Evolutionary conservation across 2,797 vertebrate genomes (phyloP).

Genomic region (Ambastaia sidthimunki): DNA sequence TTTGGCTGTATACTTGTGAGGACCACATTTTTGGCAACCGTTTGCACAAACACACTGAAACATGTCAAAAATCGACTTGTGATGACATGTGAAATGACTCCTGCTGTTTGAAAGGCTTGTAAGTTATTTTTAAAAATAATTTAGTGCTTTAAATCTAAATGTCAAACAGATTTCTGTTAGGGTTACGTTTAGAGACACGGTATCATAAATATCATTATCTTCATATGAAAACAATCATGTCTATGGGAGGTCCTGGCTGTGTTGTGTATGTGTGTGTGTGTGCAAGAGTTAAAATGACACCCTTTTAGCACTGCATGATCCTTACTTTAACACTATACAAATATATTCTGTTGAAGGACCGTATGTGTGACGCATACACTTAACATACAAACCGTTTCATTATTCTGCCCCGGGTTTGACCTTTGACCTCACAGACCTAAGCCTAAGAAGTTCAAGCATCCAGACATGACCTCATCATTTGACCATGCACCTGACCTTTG

Average conservation of each 20-base stretch:
- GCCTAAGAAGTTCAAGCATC: conserved; percentile 38
- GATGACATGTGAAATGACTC: too few relatives aligned
- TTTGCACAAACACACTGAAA: neutral
- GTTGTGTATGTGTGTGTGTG: conserved; percentile 36
- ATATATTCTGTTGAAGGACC: conserved; percentile 40
- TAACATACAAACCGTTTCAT: conserved; percentile 7
- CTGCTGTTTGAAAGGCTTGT: too few relatives aligned
- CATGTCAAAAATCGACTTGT: too few relatives aligned
- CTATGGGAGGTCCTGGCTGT: neutral
- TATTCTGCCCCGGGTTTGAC: conserved; percentile 35
- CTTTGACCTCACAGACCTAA: conserved; percentile 47
- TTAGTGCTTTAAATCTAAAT: too few relatives aligned
- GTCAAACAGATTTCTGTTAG: too few relatives aligned
- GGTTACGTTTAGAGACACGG: neutral
- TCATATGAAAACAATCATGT: neutral
- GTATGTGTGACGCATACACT: conserved; percentile 38
- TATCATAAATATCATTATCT: neutral
- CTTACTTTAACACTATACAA: conserved; percentile 37
- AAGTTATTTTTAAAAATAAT: too few relatives aligned
- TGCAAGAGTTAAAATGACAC: conserved; percentile 23
- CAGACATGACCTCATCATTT: conserved; percentile 50
- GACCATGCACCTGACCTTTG: conserved; percentile 54
- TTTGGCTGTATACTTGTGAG: neutral
- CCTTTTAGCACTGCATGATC: conserved; percentile 23
- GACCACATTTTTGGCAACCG: neutral